These are phyloP conservation scores for Lithobates sylvaticus DNA, from an alignment of 2,797 vertebrate genomes.

Conservation along the genomic window DNA sequence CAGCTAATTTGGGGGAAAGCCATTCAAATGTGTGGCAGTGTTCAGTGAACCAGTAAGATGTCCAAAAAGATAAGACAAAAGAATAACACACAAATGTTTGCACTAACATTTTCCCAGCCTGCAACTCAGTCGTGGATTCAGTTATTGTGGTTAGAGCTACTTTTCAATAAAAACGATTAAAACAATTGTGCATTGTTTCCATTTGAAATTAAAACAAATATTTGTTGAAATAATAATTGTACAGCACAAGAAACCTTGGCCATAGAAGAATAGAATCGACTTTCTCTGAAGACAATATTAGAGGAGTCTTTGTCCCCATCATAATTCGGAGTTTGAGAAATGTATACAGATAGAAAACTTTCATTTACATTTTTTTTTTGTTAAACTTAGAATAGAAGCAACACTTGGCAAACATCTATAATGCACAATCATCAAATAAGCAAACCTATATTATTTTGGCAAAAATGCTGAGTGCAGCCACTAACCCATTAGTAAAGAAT, in stretches of 20 bases:
- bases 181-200: constrained; percentile 47
- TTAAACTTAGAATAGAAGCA: constrained; percentile 12
- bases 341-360: constrained; percentile 20
- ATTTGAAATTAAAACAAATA: constrained; percentile 49
- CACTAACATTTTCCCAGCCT: constrained; percentile 42
- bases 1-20: too few species aligned
- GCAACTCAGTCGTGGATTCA: constrained; percentile 24
- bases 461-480: not conserved
- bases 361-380: constrained; percentile 1
- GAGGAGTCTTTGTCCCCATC: constrained; percentile 41
- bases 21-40: not conserved
- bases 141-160: constrained; percentile 51
- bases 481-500: too few species aligned
- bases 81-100: constrained; percentile 29
- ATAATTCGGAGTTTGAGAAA: constrained; percentile 20
- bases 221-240: constrained; percentile 51
- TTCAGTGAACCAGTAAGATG: not conserved
- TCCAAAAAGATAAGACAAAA: not conserved
- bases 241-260: constrained; percentile 39
- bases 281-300: constrained; percentile 34
- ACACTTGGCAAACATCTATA: not conserved
- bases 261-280: constrained; percentile 34
- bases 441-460: not conserved
- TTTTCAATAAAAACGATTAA: constrained; percentile 36
- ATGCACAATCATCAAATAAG: not conserved